Percentiles rank a stretch among this genome's conserved stretches.
These are phyloP conservation scores for Aptenodytes patagonicus DNA, from an alignment of 2,113 vertebrate genomes.

Conservation along the genomic window DNA sequence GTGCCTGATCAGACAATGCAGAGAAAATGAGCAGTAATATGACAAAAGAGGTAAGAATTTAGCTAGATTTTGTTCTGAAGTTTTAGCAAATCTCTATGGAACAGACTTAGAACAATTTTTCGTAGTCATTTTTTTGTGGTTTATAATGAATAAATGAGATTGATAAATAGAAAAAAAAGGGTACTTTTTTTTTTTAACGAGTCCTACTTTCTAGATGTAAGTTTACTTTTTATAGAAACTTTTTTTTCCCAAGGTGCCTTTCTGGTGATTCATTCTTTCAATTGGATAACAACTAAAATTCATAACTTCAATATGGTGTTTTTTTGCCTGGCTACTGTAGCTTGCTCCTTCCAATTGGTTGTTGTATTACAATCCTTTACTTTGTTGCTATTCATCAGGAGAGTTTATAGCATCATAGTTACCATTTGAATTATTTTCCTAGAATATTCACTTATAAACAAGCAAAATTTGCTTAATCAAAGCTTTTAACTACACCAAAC, in stretches of 20 bases:
- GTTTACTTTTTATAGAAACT: background rate
- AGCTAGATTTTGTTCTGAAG: background rate
- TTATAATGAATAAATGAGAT: background rate
- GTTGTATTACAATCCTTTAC: background rate
- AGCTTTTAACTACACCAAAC: background rate
- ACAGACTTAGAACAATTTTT: background rate
- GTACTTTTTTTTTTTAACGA: background rate
- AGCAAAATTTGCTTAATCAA: background rate
- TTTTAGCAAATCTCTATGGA: background rate
- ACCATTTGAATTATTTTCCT: background rate
- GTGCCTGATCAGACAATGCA: background rate
- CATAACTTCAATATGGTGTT: background rate
- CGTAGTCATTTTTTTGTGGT: background rate
- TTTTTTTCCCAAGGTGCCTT: background rate
- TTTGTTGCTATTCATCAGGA: background rate
- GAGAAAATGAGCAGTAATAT: background rate
- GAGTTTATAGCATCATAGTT: background rate
- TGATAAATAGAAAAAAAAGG: background rate
- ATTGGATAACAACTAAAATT: background rate
- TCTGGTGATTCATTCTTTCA: background rate
- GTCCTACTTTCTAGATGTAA: background rate
- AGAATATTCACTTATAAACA: background rate
- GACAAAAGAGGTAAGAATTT: slow-evolving; percentile 1
- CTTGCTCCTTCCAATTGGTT: background rate
- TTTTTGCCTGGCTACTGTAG: background rate